These are phyloP conservation scores for Eospalax fontanierii DNA, from an alignment of 2,797 vertebrate genomes.

Conservation along the genomic window DNA sequence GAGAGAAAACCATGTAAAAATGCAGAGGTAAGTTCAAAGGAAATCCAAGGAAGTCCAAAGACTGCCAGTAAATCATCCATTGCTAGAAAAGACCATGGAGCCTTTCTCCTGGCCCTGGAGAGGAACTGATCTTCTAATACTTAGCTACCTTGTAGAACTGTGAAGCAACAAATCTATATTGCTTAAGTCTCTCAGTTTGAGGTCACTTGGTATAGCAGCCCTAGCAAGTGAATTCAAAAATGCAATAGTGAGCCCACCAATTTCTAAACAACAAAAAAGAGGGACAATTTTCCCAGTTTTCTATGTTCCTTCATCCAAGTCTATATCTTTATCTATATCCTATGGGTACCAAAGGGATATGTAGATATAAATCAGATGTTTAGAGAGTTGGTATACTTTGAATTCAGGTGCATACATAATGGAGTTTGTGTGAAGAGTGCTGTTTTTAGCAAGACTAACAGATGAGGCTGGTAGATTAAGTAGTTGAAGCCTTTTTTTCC, in stretches of 20 bases:
- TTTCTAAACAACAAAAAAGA: background rate
- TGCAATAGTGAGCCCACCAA: background rate
- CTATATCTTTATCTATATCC: background rate
- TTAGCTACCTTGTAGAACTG: background rate
- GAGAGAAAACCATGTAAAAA: background rate
- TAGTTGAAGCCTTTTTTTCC: background rate
- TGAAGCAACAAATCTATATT: background rate
- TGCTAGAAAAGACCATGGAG: background rate
- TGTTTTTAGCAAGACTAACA: background rate
- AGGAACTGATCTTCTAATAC: background rate
- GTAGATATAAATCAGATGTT: background rate
- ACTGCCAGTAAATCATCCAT: background rate
- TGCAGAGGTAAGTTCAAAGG: background rate
- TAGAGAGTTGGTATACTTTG: conserved; percentile 17
- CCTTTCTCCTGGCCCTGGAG: background rate
- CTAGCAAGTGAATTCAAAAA: background rate
- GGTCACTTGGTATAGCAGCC: background rate
- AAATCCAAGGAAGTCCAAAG: background rate
- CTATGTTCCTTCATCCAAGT: background rate
- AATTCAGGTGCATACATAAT: conserved; percentile 10
- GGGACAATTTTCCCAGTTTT: background rate
- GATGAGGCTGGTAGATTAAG: conserved; percentile 6
- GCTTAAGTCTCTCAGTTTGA: background rate
- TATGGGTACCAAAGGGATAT: background rate
- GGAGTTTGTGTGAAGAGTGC: background rate